These are phyloP conservation scores for Equus przewalskii DNA, from an alignment of 2,113 vertebrate species.

Conservation along the genomic window DNA sequence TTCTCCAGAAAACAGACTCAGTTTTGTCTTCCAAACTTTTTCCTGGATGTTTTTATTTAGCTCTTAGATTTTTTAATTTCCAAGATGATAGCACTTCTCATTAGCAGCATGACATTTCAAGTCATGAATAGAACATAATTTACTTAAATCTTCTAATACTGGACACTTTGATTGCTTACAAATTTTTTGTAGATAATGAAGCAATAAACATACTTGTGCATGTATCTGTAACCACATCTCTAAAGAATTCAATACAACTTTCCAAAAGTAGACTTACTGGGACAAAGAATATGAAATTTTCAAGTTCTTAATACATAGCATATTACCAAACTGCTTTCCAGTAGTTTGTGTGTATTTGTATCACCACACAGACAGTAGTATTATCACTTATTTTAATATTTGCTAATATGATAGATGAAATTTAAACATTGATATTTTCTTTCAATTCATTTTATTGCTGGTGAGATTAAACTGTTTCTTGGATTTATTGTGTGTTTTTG, in stretches of 20 bases:
- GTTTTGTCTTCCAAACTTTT: neutral
- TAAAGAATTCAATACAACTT: neutral
- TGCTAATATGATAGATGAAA: neutral
- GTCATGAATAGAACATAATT: neutral
- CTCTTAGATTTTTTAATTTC: neutral
- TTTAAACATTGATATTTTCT: neutral
- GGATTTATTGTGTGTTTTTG: neutral
- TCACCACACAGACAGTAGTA: neutral
- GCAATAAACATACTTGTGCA: neutral
- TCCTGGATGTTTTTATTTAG: neutral
- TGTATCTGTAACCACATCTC: neutral
- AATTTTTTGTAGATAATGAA: neutral
- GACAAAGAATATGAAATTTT: neutral
- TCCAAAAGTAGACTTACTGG: neutral
- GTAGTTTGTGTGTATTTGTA: neutral
- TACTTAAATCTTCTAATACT: neutral
- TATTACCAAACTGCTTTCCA: neutral
- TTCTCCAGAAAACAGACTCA: neutral
- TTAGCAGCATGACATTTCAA: neutral
- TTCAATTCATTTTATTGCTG: constrained; percentile 19
- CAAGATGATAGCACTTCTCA: neutral
- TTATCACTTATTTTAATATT: constrained; percentile 8
- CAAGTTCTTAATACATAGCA: neutral
- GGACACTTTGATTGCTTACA: neutral
- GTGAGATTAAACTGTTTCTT: neutral